These are phyloP conservation scores for Xanthorhoe spadicearia DNA, from an alignment of 2,888 invertebrate species.

Conservation along the genomic window DNA sequence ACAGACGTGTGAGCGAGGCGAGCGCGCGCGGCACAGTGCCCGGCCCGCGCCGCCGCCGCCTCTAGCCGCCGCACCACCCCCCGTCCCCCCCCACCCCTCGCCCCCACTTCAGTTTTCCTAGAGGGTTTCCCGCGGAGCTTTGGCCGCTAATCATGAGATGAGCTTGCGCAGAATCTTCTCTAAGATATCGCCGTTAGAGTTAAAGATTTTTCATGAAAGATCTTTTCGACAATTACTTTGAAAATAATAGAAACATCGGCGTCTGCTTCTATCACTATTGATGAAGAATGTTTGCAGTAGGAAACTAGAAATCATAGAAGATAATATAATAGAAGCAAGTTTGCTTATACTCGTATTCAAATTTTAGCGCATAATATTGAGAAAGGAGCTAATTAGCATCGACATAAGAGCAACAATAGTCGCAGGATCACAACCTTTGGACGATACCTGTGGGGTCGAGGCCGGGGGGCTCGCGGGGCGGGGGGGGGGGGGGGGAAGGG, in stretches of 20 bases:
- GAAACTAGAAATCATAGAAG: too few relatives aligned
- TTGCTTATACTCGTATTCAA: neutral
- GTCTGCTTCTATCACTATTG: too few relatives aligned
- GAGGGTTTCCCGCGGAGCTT: slow-evolving; percentile 35
- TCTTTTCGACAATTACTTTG: too few relatives aligned
- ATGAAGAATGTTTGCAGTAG: too few relatives aligned
- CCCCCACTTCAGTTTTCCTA: slow-evolving; percentile 28
- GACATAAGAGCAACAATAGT: neutral
- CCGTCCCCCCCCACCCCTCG: slow-evolving; percentile 36
- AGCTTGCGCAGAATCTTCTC: slow-evolving; percentile 7
- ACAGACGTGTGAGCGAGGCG: slow-evolving; percentile 67
- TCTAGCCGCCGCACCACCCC: slow-evolving; percentile 41
- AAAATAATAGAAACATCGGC: too few relatives aligned
- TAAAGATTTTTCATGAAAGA: neutral
- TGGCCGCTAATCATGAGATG: slow-evolving; percentile 11
- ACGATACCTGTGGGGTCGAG: neutral
- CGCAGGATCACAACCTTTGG: neutral
- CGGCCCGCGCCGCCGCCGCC: slow-evolving; percentile 34
- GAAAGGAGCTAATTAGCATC: slow-evolving; percentile 22
- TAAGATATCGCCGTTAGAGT: neutral
- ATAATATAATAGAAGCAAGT: too few relatives aligned
- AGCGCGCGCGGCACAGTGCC: slow-evolving; percentile 72
- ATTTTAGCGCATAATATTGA: neutral
- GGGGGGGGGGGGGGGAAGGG: neutral
- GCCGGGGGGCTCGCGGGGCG: neutral